These are phyloP conservation scores for Dipodomys spectabilis DNA, from an alignment of 2,113 vertebrate genomes.

Conservation along the genomic window DNA sequence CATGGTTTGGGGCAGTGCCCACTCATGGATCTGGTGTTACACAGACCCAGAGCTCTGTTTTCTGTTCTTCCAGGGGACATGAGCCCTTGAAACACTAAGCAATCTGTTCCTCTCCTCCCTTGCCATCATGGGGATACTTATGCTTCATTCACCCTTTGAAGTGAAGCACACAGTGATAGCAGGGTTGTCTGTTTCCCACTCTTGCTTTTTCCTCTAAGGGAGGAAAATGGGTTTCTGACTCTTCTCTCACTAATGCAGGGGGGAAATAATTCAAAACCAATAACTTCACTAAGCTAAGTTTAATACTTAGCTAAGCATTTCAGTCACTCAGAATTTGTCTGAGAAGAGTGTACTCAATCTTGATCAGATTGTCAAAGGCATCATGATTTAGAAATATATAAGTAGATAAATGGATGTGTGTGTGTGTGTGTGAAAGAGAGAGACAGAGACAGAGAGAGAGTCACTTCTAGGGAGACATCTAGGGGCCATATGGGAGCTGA, in stretches of 20 bases:
- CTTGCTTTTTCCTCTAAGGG: not conserved
- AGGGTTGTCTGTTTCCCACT: not conserved
- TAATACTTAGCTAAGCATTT: not conserved
- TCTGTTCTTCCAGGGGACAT: not conserved
- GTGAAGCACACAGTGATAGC: not conserved
- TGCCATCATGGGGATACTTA: not conserved
- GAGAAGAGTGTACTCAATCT: not conserved
- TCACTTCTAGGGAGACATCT: not conserved
- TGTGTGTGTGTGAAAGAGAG: no score
- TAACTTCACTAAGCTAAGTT: not conserved
- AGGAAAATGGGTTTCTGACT: not conserved
- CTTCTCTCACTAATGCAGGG: not conserved
- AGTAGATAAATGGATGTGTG: not conserved
- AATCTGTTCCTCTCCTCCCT: not conserved
- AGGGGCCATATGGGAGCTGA: not conserved
- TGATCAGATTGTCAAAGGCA: not conserved
- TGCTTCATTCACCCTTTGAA: no score
- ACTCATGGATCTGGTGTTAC: not conserved
- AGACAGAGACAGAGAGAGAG: no score
- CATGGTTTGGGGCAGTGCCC: no score
- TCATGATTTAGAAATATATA: not conserved
- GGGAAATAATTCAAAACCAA: not conserved
- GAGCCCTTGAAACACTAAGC: not conserved
- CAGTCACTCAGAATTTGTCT: not conserved
- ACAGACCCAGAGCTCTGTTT: not conserved